Conservation (phyloP, 92 coral and sea anemone species). For the Palythoa caribaeorum region DNA sequence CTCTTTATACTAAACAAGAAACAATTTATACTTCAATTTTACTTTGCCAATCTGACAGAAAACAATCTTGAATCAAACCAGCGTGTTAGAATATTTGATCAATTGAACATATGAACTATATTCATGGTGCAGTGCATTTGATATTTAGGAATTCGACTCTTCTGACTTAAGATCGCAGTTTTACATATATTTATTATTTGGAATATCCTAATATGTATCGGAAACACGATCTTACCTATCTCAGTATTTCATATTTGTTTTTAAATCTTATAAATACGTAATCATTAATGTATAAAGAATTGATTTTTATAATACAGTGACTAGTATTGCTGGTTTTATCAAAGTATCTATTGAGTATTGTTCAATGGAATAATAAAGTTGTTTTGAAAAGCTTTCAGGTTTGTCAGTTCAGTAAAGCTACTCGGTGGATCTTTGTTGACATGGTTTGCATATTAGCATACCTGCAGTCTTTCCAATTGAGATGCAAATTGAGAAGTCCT, state of each 20-base stretch:
- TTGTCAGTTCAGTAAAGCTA: neutral
- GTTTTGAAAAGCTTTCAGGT: too few species aligned
- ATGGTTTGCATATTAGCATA: too few species aligned
- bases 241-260: neutral
- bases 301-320: conserved; percentile 6
- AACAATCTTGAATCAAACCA: neutral
- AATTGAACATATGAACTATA: neutral
- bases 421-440: neutral
- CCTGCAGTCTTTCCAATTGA: too few species aligned
- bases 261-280: neutral
- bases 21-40: neutral
- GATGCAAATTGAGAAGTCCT: too few species aligned
- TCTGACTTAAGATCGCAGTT: neutral
- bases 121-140: neutral
- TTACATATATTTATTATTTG: conserved; percentile 23
- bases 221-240: neutral
- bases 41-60: neutral
- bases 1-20: conserved; percentile 75
- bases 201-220: neutral
- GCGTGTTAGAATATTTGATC: conserved; percentile 3
- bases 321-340: conserved; percentile 23
- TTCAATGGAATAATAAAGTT: neutral
- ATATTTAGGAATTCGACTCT: neutral
- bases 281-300: neutral
- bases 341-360: neutral